These are phyloP conservation scores for Sebastes cheni DNA, from an alignment of 2,797 vertebrate species.

Conservation along the genomic window DNA sequence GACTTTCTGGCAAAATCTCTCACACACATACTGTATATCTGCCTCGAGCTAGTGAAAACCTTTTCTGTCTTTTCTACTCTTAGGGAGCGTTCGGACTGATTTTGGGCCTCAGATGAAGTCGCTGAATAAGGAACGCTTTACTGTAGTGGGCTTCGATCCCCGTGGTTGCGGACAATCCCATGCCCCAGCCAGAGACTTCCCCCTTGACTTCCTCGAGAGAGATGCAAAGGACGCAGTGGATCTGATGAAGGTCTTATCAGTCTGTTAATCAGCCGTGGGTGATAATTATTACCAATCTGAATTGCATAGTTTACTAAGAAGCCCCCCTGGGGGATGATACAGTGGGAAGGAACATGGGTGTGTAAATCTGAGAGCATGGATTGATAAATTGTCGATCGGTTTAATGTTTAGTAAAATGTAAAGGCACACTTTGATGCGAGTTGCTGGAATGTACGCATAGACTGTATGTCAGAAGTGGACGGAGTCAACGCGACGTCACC, in stretches of 20 bases:
- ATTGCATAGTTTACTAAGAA: neutral
- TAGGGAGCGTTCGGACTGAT: conserved; percentile 89
- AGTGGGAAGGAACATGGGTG: too few relatives aligned
- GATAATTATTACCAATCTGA: neutral
- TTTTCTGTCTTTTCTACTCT: conserved; percentile 1
- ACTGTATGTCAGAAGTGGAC: too few relatives aligned
- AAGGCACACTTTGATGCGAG: neutral
- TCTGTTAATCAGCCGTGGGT: neutral
- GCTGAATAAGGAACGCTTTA: conserved; percentile 63
- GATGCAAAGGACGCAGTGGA: too few relatives aligned
- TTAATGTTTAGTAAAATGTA: too few relatives aligned
- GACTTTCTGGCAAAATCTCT: neutral
- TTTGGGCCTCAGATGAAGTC: conserved; percentile 89
- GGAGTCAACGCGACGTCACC: too few relatives aligned
- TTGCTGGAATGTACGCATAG: neutral
- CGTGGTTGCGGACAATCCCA: too few relatives aligned
- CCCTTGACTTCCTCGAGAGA: too few relatives aligned
- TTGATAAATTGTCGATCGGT: neutral
- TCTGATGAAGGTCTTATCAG: too few relatives aligned
- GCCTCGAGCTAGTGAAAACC: neutral
- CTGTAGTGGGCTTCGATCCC: too few relatives aligned
- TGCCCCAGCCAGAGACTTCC: too few relatives aligned
- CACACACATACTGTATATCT: neutral
- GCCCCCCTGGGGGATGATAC: too few relatives aligned
- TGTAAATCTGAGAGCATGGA: neutral